Conservation (phyloP, 2,113 vertebrate genomes). For the Neogobius melanostomus region DNA sequence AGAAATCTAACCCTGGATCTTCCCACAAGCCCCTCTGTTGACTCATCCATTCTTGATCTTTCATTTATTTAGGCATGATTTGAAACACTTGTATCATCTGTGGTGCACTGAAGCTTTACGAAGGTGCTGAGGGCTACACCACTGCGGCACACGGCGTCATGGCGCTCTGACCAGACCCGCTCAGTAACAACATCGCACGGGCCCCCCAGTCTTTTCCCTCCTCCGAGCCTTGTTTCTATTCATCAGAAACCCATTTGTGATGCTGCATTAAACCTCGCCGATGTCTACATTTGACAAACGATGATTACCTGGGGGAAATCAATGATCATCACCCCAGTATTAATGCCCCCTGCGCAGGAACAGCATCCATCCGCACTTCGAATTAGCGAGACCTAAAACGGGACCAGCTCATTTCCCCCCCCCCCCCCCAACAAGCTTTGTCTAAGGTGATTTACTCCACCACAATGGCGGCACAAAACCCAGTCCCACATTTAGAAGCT, state of each 20-base stretch:
- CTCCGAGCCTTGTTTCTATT: conserved; percentile 61
- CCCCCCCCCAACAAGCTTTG: conserved; percentile 40
- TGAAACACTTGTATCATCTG: not conserved
- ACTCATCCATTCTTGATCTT: too few relatives aligned
- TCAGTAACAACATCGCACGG: conserved; percentile 10
- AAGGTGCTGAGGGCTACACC: not conserved
- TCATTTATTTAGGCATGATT: not conserved
- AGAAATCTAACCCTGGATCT: too few relatives aligned
- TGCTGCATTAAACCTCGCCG: conserved; percentile 62
- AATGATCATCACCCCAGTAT: conserved; percentile 69
- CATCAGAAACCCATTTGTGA: conserved; percentile 73
- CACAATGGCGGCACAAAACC: conserved; percentile 10
- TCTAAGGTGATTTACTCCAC: conserved; percentile 45
- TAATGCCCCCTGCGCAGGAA: conserved; percentile 57
- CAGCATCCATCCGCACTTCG: conserved; percentile 47
- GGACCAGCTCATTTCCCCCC: conserved; percentile 35
- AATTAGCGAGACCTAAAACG: conserved; percentile 26
- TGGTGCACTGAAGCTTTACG: not conserved
- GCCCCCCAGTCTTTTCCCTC: conserved; percentile 7
- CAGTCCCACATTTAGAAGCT: conserved; percentile 4
- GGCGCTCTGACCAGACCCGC: conserved; percentile 9
- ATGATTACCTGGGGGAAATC: conserved; percentile 71
- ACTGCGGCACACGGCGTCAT: conserved; percentile 9
- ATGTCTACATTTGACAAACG: conserved; percentile 68
- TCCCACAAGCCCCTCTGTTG: too few relatives aligned